phyloP scores from a whole-genome alignment of 2,888 invertebrate genomes.

The Acronicta alni region DNA sequence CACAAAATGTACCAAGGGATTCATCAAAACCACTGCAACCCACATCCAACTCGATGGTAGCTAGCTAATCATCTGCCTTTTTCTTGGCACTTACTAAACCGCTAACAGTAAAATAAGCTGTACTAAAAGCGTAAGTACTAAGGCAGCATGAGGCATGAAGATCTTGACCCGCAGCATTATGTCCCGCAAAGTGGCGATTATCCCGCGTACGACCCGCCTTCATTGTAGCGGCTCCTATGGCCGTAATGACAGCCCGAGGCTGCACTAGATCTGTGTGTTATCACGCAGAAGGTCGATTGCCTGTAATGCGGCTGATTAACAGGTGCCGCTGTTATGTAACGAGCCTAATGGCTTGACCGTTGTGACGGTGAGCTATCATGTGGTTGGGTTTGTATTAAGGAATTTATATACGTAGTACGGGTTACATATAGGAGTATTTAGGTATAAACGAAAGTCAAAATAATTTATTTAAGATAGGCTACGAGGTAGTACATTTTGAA shows the following conservation, averaged over 20 bases:
- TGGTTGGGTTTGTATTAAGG: neutral
- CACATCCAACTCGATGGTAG: constrained; percentile 14
- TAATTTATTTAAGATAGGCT: too few relatives aligned
- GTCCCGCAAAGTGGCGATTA: constrained; percentile 57
- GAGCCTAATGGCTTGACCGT: constrained; percentile 26
- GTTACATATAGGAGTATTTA: too few relatives aligned
- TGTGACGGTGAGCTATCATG: constrained; percentile 10
- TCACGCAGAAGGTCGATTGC: constrained; percentile 77
- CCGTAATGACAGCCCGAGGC: constrained; percentile 55
- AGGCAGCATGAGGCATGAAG: constrained; percentile 49
- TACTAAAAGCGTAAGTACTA: constrained; percentile 51
- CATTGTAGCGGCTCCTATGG: constrained; percentile 52
- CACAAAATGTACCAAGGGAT: constrained; percentile 4
- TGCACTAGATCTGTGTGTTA: constrained; percentile 60
- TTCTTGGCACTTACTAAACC: constrained; percentile 13
- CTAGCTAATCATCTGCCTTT: constrained; percentile 24
- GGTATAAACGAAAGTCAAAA: too few relatives aligned
- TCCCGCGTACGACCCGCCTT: constrained; percentile 50
- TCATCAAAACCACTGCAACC: constrained; percentile 7
- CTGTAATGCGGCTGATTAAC: constrained; percentile 70
- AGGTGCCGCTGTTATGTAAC: constrained; percentile 56
- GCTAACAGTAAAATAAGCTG: constrained; percentile 43
- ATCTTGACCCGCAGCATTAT: constrained; percentile 60
- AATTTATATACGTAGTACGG: too few relatives aligned
- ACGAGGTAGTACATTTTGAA: too few relatives aligned